Evolutionary conservation across 30 jellyfish, hydroid and myxozoan genomes (phyloP), one percentile per base, ranked within the genome.

Genomic region (Aurelia sp.): DNA sequence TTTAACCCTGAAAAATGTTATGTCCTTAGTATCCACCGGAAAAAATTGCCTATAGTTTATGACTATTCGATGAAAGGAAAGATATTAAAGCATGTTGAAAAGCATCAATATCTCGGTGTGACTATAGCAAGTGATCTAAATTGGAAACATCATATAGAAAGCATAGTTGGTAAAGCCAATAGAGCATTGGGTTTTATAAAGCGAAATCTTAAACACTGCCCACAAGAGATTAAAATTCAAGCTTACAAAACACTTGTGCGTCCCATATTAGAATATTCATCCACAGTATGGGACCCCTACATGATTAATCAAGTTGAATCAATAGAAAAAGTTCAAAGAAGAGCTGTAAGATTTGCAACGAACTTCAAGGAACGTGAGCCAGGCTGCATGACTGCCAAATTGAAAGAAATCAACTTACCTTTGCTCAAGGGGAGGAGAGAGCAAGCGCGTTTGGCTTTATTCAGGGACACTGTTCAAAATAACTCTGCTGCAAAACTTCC

Each of bases 1-100:
- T 64, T 64, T 64, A 64, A 74, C 51, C 77, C 85, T 52, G 63
- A 53, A 12, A 74, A 47, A 52, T 74, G 85, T 52, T 27, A 65
- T 31, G 75, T 65, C 48, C 75, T 1, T 44, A 70, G 81, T 44
- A 70, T 70, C 81, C 81, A 70, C 40, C 18, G 81, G 62, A 70
- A 70, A 70, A 70, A 70, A 15, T 64, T 64, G 74, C 74, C 74
- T 21, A 27, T 64, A 2, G 33, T 27, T 27, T 27, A 27, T 27
- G 33, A 27, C 33, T 27, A 27, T 27, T 27, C 33, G 33, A 27
- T 27, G 33, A 27, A 27, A 27, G 33, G 33, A 27, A 27, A 27
- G 33, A 27, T 27, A 27, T 27, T 27, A 27, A 27, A 27, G 33
- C 33, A 27, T 27, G 33, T 27, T 27, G 33, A 27, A 27, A 27